Evolutionary conservation across 2,888 invertebrate species (phyloP).

Genomic region (Synergus gifuensis): DNA sequence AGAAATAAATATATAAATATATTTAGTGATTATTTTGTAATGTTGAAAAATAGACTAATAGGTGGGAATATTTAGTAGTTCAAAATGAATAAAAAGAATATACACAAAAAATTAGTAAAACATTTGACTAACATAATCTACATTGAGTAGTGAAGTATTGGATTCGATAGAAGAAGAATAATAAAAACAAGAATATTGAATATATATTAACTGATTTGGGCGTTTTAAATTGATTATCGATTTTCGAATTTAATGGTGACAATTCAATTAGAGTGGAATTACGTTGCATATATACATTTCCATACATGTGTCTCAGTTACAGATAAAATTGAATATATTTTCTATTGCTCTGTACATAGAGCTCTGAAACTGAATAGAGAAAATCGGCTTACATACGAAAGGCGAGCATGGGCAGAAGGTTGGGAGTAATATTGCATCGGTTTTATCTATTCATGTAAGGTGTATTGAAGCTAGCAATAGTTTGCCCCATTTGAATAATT

Average conservation of each 20-base stretch:
- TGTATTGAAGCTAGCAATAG: constrained; percentile 36
- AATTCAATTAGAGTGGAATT: neutral
- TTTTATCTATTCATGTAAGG: constrained; percentile 35
- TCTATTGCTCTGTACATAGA: neutral
- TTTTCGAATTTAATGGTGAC: neutral
- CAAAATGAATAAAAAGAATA: too few species aligned
- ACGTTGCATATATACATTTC: neutral
- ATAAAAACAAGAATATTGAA: too few species aligned
- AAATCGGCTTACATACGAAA: constrained; percentile 24
- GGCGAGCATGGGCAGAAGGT: constrained; percentile 30
- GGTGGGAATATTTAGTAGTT: too few species aligned
- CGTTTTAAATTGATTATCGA: neutral
- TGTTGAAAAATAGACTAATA: too few species aligned
- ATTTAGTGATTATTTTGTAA: too few species aligned
- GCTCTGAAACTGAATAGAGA: constrained; percentile 22
- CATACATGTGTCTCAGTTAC: neutral
- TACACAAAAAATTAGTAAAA: too few species aligned
- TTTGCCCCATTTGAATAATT: constrained; percentile 39
- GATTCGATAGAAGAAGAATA: too few species aligned
- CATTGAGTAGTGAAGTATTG: too few species aligned
- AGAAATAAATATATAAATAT: too few species aligned
- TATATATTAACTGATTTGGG: too few species aligned
- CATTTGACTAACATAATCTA: too few species aligned
- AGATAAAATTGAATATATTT: constrained; percentile 4
- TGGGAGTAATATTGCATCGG: constrained; percentile 38